phyloP scores from a whole-genome alignment of 1,140 invertebrate species.

The Solen grandis region DNA sequence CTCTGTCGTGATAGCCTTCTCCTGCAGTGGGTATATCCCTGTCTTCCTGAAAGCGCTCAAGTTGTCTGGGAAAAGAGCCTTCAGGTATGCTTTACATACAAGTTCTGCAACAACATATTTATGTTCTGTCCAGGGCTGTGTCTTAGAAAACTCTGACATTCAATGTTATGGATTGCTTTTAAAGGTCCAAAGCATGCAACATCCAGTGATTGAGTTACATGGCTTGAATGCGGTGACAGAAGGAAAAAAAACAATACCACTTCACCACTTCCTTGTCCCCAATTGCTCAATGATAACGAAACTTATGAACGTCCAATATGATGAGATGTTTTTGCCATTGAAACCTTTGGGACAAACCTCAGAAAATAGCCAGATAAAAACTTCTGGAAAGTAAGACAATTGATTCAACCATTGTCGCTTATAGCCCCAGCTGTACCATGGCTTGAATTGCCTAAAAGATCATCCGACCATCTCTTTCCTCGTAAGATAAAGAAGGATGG shows the following conservation, averaged over 20 bases:
- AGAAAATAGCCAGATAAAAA: background rate
- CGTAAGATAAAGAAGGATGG: conserved; percentile 23
- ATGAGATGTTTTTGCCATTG: conserved; percentile 1
- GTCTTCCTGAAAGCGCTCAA: conserved; percentile 9
- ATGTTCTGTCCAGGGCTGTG: too few species aligned
- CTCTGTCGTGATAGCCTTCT: too few species aligned
- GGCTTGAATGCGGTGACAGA: conserved; percentile 23
- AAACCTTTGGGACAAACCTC: conserved; percentile 11
- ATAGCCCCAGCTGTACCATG: conserved; percentile 12
- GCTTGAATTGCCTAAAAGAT: background rate
- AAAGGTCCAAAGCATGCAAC: conserved; percentile 42
- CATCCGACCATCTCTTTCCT: conserved; percentile 21
- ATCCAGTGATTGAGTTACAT: conserved; percentile 39
- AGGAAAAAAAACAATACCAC: conserved; percentile 26
- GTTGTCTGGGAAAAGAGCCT: conserved; percentile 13
- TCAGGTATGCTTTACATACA: too few species aligned
- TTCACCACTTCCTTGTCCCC: conserved; percentile 15
- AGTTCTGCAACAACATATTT: too few species aligned
- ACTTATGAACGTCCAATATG: conserved; percentile 42
- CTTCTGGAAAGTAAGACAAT: background rate
- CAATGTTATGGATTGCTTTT: background rate
- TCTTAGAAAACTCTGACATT: too few species aligned
- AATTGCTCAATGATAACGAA: conserved; percentile 9
- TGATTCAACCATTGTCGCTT: background rate
- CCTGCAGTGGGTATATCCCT: conserved; percentile 30